These are phyloP conservation scores for Seira sanloemensis DNA, from an alignment of 2,888 invertebrate genomes.

Conservation along the genomic window DNA sequence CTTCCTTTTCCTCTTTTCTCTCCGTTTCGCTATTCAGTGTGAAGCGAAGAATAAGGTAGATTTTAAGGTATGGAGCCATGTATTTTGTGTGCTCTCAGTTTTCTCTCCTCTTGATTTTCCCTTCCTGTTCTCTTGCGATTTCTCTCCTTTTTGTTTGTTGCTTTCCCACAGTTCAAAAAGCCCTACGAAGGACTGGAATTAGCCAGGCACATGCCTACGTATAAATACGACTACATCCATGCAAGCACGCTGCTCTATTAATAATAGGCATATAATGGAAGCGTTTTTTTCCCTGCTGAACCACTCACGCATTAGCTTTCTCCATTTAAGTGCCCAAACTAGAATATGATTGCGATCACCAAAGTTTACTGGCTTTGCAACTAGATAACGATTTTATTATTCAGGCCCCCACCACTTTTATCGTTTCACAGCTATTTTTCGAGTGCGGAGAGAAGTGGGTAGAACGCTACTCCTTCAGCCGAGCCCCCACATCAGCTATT, in stretches of 20 bases:
- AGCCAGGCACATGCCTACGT: too few species aligned
- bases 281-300: background rate
- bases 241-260: background rate
- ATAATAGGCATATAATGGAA: background rate
- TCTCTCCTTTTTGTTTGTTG: background rate
- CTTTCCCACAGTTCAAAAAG: background rate
- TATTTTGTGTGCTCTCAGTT: conserved; percentile 1
- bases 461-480: background rate
- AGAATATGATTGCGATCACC: background rate
- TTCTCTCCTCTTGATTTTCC: conserved; percentile 12
- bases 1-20: conserved; percentile 4
- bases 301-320: background rate
- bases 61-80: background rate
- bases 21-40: too few species aligned
- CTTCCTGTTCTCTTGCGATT: background rate
- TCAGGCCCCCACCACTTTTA: background rate
- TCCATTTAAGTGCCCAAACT: background rate
- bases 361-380: background rate
- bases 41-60: background rate
- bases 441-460: background rate
- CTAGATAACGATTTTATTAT: background rate
- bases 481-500: background rate
- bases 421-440: background rate
- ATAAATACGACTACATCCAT: too few species aligned
- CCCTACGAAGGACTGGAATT: too few species aligned